These are phyloP conservation scores for Phenacoccus solenopsis DNA, from an alignment of 1,140 invertebrate species.

Conservation along the genomic window DNA sequence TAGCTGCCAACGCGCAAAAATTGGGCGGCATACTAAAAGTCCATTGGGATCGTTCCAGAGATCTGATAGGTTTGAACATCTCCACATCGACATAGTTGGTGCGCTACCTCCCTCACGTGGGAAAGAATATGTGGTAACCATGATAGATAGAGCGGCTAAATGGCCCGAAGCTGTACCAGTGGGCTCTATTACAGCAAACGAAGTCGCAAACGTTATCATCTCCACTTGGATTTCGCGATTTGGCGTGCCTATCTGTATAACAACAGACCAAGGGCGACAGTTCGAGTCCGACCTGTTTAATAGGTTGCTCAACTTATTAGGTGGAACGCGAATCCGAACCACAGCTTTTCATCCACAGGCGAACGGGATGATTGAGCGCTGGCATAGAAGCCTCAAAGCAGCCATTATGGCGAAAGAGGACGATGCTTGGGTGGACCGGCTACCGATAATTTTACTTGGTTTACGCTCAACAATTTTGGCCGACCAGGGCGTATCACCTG, in stretches of 20 bases:
- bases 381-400: too few relatives aligned
- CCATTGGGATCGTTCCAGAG: neutral
- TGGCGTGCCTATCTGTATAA: too few relatives aligned
- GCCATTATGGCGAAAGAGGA: slow-evolving; percentile 32
- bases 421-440: too few relatives aligned
- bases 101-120: slow-evolving; percentile 26
- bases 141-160: slow-evolving; percentile 29
- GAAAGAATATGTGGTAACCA: slow-evolving; percentile 21
- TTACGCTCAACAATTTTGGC: slow-evolving; percentile 28
- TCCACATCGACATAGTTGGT: slow-evolving; percentile 32
- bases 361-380: too few relatives aligned
- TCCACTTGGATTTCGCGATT: slow-evolving; percentile 30
- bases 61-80: neutral
- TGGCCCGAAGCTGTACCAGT: slow-evolving; percentile 33
- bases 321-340: too few relatives aligned
- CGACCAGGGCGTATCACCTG: slow-evolving; percentile 28
- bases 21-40: neutral
- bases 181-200: slow-evolving; percentile 27
- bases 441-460: too few relatives aligned
- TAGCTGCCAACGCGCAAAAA: neutral
- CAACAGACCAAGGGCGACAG: too few relatives aligned
- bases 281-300: too few relatives aligned
- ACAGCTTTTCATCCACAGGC: too few relatives aligned
- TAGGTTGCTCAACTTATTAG: too few relatives aligned
- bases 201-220: slow-evolving; percentile 34